phyloP scores from a whole-genome alignment of 2,113 vertebrate species.

The Leucoraja erinaceus region DNA sequence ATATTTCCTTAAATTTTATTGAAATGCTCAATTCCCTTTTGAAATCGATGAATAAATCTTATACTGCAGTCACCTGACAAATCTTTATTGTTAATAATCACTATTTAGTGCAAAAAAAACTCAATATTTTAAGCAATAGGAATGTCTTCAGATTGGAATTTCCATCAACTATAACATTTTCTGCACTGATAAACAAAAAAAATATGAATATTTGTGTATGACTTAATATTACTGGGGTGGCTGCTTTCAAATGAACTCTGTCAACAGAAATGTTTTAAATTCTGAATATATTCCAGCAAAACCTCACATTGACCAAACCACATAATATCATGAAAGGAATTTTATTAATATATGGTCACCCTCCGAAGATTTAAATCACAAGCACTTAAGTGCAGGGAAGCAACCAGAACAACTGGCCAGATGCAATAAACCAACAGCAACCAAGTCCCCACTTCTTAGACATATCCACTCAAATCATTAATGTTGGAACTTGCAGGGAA shows the following conservation, averaged over 20 bases:
- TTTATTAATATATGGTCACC: constrained; percentile 4
- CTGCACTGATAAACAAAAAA: background rate
- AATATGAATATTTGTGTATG: background rate
- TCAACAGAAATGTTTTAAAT: constrained; percentile 3
- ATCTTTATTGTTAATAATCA: background rate
- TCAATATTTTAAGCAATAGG: background rate
- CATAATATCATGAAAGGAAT: constrained; percentile 26
- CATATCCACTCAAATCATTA: background rate
- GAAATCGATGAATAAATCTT: background rate
- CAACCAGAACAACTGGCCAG: constrained; percentile 18
- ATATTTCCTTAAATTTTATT: too few species aligned
- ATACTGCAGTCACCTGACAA: background rate
- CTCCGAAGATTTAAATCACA: background rate
- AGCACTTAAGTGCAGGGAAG: background rate
- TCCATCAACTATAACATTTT: background rate
- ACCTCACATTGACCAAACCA: background rate
- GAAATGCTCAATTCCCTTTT: background rate
- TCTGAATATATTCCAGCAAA: background rate
- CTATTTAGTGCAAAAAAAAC: background rate
- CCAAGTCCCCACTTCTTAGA: background rate
- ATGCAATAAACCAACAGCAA: background rate
- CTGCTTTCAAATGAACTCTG: background rate
- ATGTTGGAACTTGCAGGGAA: background rate
- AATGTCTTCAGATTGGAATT: background rate
- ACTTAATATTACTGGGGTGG: background rate